Conservation (phyloP, 1,140 invertebrate species). For the Plodia interpunctella region DNA sequence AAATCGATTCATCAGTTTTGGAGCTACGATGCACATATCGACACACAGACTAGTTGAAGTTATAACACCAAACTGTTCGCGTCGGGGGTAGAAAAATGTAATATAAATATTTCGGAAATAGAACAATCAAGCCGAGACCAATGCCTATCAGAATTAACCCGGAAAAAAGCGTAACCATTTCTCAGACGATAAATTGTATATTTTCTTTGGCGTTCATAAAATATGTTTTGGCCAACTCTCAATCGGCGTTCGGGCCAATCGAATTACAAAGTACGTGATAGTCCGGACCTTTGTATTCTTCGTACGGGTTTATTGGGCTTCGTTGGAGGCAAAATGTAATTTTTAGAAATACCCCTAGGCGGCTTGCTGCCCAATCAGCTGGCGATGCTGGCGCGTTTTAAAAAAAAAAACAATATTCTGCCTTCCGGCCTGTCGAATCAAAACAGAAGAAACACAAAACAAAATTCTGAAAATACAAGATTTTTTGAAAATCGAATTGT, state of each 20-base stretch:
- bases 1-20: no score
- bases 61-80: no score
- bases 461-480: no score
- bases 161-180: slow-evolving; percentile 20
- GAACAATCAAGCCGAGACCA: not conserved
- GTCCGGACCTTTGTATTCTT: slow-evolving; percentile 30
- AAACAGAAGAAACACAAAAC: not conserved
- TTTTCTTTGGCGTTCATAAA: slow-evolving; percentile 34
- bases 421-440: not conserved
- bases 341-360: slow-evolving; percentile 34
- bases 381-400: slow-evolving; percentile 10
- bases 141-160: not conserved
- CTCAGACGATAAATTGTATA: slow-evolving; percentile 21
- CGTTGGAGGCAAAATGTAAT: slow-evolving; percentile 28
- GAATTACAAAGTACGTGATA: slow-evolving; percentile 41
- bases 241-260: slow-evolving; percentile 36
- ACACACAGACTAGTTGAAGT: no score
- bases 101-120: not conserved
- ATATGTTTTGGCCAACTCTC: slow-evolving; percentile 35
- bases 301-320: slow-evolving; percentile 20
- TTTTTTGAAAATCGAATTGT: no score
- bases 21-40: no score
- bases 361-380: slow-evolving; percentile 19
- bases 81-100: not conserved
- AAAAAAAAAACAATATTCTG: not conserved